Conservation (phyloP, 2,113 vertebrate genomes). For the Varanus salvator region DNA sequence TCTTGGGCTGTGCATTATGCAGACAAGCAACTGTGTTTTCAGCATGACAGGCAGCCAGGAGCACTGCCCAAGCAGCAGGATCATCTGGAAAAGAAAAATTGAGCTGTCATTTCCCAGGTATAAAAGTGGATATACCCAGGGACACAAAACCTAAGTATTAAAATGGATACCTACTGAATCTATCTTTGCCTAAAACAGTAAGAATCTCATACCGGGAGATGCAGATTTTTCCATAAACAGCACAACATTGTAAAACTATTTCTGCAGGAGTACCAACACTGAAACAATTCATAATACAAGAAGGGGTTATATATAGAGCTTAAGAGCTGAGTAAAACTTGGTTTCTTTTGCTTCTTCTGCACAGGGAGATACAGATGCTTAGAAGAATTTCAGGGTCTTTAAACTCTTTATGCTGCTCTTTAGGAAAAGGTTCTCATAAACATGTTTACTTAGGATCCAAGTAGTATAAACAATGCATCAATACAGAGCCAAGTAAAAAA, state of each 20-base stretch:
- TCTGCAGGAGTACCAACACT: background rate
- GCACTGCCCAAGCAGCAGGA: slow-evolving; percentile 88
- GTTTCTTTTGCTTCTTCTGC: background rate
- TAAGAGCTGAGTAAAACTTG: background rate
- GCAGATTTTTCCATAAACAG: background rate
- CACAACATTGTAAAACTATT: background rate
- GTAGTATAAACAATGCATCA: too few species aligned
- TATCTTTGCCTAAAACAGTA: background rate
- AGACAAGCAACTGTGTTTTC: slow-evolving; percentile 85
- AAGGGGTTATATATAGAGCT: background rate
- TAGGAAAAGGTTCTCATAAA: background rate
- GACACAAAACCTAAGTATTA: background rate
- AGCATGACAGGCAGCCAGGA: slow-evolving; percentile 93
- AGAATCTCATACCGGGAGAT: background rate
- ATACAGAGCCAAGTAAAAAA: background rate
- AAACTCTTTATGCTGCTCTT: background rate
- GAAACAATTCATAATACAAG: background rate
- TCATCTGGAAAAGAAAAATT: slow-evolving; percentile 80
- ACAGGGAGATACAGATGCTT: background rate
- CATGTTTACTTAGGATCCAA: background rate
- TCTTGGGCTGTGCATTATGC: slow-evolving; percentile 73
- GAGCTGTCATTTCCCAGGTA: slow-evolving; percentile 31
- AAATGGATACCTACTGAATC: background rate
- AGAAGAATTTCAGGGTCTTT: background rate
- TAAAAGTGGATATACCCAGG: background rate